phyloP scores from a whole-genome alignment of 2,797 vertebrate species.

The Argya squamiceps region DNA sequence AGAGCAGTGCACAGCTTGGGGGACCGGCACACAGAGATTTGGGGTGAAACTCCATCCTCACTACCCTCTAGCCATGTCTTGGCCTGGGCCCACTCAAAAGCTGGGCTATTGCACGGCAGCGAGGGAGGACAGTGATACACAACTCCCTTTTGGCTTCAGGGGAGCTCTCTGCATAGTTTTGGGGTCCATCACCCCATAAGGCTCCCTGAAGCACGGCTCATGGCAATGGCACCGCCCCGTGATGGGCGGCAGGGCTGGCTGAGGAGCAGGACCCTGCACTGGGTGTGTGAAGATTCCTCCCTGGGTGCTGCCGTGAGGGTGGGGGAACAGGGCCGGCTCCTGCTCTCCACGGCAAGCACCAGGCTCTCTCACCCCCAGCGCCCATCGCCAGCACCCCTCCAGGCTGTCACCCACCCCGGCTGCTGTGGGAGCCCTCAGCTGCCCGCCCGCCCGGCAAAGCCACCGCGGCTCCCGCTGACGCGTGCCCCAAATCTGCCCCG shows the following conservation, averaged over 20 bases:
- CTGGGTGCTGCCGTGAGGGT: fast-evolving
- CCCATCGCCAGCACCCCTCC: fast-evolving
- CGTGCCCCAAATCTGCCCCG: not conserved
- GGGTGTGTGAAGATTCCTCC: fast-evolving
- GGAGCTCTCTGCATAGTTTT: not conserved
- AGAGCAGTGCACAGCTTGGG: not conserved
- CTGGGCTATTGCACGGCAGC: not conserved
- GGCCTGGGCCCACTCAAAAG: not conserved
- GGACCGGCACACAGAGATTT: not conserved
- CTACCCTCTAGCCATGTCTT: not conserved
- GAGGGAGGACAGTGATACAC: fast-evolving
- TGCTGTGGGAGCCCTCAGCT: not conserved
- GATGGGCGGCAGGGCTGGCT: not conserved
- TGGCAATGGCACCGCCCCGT: fast-evolving
- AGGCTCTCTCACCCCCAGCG: not conserved
- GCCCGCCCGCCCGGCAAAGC: fast-evolving
- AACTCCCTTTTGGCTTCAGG: not conserved
- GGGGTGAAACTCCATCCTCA: not conserved
- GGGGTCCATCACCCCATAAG: not conserved
- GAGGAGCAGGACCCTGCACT: fast-evolving
- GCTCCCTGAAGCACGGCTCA: not conserved
- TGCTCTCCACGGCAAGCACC: not conserved
- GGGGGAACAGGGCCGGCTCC: not conserved
- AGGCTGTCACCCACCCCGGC: fast-evolving
- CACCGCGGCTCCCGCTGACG: not conserved